Percentiles rank a stretch among this genome's conserved stretches.
Evolutionary conservation across 1,140 invertebrate genomes (phyloP).

Genomic region (Caenorhabditis latens): DNA sequence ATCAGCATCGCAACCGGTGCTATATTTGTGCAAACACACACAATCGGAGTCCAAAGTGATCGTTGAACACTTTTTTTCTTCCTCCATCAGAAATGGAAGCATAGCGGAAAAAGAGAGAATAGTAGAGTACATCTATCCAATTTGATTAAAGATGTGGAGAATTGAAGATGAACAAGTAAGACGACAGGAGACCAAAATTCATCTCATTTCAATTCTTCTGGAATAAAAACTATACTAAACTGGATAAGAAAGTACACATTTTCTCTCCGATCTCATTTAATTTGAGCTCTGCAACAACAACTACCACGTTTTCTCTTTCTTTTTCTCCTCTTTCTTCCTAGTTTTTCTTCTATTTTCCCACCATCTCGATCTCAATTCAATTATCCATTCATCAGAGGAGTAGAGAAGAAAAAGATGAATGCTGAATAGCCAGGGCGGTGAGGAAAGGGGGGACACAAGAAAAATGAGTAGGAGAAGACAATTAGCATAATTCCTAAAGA

Average conservation of each 20-base stretch:
- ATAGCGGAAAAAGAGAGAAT: neutral
- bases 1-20: neutral
- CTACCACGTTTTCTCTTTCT: neutral
- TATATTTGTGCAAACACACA: neutral
- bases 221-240: too few relatives aligned
- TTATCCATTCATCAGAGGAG: slow-evolving; percentile 22
- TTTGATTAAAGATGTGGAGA: neutral
- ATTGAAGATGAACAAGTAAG: neutral
- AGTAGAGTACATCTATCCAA: slow-evolving; percentile 20
- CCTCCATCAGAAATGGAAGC: neutral
- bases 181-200: neutral
- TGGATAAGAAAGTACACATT: neutral
- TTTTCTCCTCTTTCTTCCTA: too few relatives aligned
- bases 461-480: slow-evolving; percentile 18
- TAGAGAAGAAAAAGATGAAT: slow-evolving; percentile 32
- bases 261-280: neutral
- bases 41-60: slow-evolving; percentile 11
- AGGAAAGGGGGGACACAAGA: slow-evolving; percentile 7
- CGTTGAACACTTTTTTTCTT: slow-evolving; percentile 34
- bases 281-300: slow-evolving; percentile 20
- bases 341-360: slow-evolving; percentile 7
- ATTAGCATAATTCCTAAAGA: slow-evolving; percentile 46
- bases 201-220: neutral
- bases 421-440: neutral
- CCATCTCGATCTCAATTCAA: slow-evolving; percentile 42